Evolutionary conservation across 2,797 vertebrate species (phyloP).

Genomic region (Synanceia verrucosa): DNA sequence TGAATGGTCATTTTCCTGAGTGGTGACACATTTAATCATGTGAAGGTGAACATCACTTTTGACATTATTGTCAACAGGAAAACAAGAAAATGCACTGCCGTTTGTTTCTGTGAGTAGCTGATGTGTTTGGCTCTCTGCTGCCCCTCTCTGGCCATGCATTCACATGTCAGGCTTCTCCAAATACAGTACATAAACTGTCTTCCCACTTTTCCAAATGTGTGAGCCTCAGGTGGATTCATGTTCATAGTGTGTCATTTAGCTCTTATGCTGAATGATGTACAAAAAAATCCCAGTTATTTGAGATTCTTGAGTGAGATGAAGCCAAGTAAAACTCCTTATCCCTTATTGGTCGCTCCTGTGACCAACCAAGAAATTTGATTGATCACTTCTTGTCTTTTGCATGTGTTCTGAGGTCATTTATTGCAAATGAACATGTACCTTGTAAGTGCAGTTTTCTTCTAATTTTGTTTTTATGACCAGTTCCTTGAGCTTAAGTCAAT

Average conservation of each 20-base stretch:
- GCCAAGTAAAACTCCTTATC: neutral
- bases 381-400: neutral
- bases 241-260: neutral
- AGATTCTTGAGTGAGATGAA: neutral
- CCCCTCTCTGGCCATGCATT: conserved; percentile 57
- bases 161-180: neutral
- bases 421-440: too few relatives aligned
- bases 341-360: too few relatives aligned
- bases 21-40: neutral
- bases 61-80: neutral
- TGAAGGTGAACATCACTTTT: neutral
- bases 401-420: too few relatives aligned
- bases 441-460: too few relatives aligned
- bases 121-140: conserved; percentile 60
- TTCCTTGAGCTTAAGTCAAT: too few relatives aligned
- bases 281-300: neutral
- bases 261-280: neutral
- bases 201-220: neutral
- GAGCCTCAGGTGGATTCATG: neutral
- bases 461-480: too few relatives aligned
- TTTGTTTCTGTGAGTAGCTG: neutral
- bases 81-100: neutral
- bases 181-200: neutral
- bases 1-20: neutral
- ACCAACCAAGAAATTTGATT: neutral